These are phyloP conservation scores for Polypedilum vanderplanki DNA, from an alignment of 1,140 invertebrate genomes.

Conservation along the genomic window DNA sequence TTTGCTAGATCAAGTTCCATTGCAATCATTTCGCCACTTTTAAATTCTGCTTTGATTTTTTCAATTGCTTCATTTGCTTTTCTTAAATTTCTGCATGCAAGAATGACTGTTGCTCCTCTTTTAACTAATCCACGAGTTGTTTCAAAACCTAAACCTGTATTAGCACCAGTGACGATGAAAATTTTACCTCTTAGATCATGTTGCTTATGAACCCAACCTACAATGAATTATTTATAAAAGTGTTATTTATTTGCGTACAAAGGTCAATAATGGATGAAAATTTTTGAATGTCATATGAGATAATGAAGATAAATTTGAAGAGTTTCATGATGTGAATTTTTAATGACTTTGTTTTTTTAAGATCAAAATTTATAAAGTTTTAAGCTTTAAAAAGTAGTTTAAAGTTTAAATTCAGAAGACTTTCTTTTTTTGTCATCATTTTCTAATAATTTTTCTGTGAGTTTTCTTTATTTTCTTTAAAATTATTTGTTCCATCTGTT, in stretches of 20 bases:
- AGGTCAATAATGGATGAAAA: too few species aligned
- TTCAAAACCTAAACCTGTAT: slow-evolving; percentile 72
- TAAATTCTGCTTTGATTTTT: slow-evolving; percentile 52
- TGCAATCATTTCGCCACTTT: slow-evolving; percentile 54
- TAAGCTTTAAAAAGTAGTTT: too few species aligned
- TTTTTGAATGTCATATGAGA: too few species aligned
- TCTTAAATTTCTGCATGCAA: slow-evolving; percentile 62
- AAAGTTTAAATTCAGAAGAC: too few species aligned
- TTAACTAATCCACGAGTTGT: slow-evolving; percentile 59
- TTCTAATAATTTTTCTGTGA: not conserved
- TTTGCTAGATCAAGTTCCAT: slow-evolving; percentile 60
- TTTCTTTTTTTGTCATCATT: too few species aligned
- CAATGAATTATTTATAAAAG: not conserved
- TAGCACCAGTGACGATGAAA: slow-evolving; percentile 72
- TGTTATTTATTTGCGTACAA: too few species aligned
- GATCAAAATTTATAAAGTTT: too few species aligned
- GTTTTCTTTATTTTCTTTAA: not conserved
- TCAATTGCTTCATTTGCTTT: slow-evolving; percentile 52
- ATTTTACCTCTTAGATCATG: slow-evolving; percentile 46
- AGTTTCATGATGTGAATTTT: too few species aligned
- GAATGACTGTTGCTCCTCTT: slow-evolving; percentile 60
- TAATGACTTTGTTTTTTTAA: too few species aligned
- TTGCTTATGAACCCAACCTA: slow-evolving; percentile 31
- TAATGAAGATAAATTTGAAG: too few species aligned
- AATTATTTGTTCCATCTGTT: not conserved